Evolutionary conservation across 2,113 vertebrate genomes (phyloP).

Genomic region (Gallinago media): DNA sequence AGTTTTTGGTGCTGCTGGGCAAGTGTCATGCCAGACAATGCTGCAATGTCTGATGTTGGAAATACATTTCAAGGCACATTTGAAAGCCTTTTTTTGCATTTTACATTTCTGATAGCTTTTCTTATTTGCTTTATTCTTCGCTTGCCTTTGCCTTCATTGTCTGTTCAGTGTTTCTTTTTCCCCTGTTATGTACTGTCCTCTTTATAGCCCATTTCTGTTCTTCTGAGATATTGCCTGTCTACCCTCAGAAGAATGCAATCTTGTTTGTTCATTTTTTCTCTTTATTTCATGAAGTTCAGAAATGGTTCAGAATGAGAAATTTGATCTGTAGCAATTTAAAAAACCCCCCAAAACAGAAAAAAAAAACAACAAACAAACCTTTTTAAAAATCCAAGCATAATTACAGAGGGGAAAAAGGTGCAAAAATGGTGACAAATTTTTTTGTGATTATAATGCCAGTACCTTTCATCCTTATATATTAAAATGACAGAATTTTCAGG

Average conservation of each 20-base stretch:
- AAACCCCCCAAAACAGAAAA: too few relatives aligned
- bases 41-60: neutral
- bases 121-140: neutral
- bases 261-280: neutral
- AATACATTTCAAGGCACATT: neutral
- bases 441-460: neutral
- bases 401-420: fast-evolving
- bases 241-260: neutral
- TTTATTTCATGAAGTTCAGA: neutral
- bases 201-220: neutral
- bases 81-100: neutral
- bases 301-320: neutral
- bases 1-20: neutral
- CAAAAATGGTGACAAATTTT: neutral
- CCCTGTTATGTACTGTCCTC: neutral
- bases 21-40: neutral
- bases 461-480: neutral
- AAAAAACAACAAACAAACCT: neutral
- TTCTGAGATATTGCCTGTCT: neutral
- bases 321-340: neutral
- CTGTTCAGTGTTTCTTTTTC: neutral
- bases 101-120: neutral
- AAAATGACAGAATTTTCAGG: neutral
- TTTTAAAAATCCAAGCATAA: neutral
- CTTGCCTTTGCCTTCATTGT: neutral